Evolutionary conservation across 2,797 vertebrate genomes (phyloP).

Genomic region (Thaleichthys pacificus): DNA sequence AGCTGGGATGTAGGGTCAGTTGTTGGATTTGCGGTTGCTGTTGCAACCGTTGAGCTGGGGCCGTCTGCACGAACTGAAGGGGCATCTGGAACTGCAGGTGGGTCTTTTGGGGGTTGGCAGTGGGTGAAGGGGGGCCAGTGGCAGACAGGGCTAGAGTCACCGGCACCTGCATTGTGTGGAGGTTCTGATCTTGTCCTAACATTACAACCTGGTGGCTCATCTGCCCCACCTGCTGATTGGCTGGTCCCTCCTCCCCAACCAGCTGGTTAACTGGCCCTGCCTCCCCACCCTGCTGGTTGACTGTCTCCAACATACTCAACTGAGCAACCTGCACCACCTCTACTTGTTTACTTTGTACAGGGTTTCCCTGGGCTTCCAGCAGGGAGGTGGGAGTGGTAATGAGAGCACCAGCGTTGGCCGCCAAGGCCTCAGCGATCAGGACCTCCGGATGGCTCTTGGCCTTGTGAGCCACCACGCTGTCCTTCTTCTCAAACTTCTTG

Average conservation of each 20-base stretch:
- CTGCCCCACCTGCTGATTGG: constrained; percentile 40
- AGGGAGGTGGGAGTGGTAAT: constrained; percentile 91
- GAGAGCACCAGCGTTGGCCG: constrained; percentile 89
- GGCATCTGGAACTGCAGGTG: constrained; percentile 77
- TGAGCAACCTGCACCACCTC: constrained; percentile 49
- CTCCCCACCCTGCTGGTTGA: too few species aligned
- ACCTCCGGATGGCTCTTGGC: constrained; percentile 88
- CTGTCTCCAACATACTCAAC: not conserved
- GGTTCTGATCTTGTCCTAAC: constrained; percentile 77
- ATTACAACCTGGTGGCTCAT: constrained; percentile 73
- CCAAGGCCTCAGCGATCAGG: constrained; percentile 94
- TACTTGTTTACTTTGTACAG: constrained; percentile 47
- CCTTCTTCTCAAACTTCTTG: constrained; percentile 99
- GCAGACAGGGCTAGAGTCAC: constrained; percentile 80
- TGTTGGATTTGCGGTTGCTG: constrained; percentile 69
- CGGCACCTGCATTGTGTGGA: constrained; percentile 86
- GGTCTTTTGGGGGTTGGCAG: constrained; percentile 75
- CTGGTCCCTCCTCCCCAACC: constrained; percentile 44
- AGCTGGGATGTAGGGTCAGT: constrained; percentile 66
- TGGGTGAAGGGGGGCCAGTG: constrained; percentile 80
- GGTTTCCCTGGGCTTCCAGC: constrained; percentile 72
- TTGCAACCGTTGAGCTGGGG: constrained; percentile 69
- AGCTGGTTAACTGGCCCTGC: constrained; percentile 22
- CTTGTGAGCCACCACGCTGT: constrained; percentile 92
- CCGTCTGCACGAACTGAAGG: constrained; percentile 75